Evolutionary conservation across 2,888 invertebrate species (phyloP).

Genomic region (Ceramica pisi): DNA sequence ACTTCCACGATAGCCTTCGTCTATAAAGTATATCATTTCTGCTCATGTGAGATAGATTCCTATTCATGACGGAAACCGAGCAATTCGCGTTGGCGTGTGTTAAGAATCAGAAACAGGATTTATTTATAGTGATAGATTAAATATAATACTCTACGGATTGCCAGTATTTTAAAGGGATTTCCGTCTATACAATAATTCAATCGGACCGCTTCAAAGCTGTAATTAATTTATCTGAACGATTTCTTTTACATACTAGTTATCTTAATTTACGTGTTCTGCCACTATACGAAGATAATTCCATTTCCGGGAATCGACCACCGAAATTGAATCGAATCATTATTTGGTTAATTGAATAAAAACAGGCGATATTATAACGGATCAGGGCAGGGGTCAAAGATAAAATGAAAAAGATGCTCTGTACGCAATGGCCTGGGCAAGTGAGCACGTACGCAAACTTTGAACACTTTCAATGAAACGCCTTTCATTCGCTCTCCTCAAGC

Average conservation of each 20-base stretch:
- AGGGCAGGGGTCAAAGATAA: constrained; percentile 64
- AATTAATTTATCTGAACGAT: constrained; percentile 40
- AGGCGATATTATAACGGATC: constrained; percentile 69
- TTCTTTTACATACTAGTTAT: constrained; percentile 40
- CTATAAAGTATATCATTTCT: constrained; percentile 74
- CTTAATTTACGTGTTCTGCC: constrained; percentile 59
- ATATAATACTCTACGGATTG: constrained; percentile 4
- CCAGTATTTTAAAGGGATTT: constrained; percentile 15
- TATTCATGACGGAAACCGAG: constrained; percentile 59
- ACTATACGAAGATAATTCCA: constrained; percentile 58
- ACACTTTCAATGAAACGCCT: constrained; percentile 68
- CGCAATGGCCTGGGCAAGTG: constrained; percentile 25
- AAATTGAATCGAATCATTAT: constrained; percentile 68
- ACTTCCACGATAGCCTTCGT: constrained; percentile 73
- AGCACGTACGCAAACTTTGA: constrained; percentile 70
- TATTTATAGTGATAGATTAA: constrained; percentile 26
- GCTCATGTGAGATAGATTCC: constrained; percentile 74
- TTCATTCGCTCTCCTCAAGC: constrained; percentile 63
- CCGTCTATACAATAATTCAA: constrained; percentile 16
- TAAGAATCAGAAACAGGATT: constrained; percentile 47
- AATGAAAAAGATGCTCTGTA: constrained; percentile 60
- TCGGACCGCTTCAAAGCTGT: constrained; percentile 16
- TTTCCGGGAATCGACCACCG: constrained; percentile 66
- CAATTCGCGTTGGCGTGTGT: constrained; percentile 56
- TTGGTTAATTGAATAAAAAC: constrained; percentile 73